Base-by-base conservation (phyloP, 2,797 vertebrate species). In the Lateolabrax maculatus region DNA sequence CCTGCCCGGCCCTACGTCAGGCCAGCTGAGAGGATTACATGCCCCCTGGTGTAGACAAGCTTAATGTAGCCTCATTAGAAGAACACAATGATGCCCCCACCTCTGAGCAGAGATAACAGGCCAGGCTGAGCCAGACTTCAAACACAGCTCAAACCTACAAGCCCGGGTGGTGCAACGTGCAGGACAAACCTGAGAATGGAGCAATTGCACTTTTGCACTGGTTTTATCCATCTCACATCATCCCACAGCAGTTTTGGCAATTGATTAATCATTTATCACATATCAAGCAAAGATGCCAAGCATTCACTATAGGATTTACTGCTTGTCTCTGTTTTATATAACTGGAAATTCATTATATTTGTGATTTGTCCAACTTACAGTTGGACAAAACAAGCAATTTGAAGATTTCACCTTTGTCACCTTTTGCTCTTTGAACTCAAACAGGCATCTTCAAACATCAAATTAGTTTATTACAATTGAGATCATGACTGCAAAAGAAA, bases 51-150 rank as follows among this genome's bases (percentile, higher is more conserved):
- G 92, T 87, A 90, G 89, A 89, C 78, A 46, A 89, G 94, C 94
- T 95, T 97, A 95, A 96, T 95, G 93, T 92, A 63, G 90, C 92
- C 92, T 96, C 94, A 96, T 96, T 94, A 96, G 94, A 89, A 74
- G 89, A 94, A 87, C 93, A 96, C 95, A 96, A 95, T 93, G 91
- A 94, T 80, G 83, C 77, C 0, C 82, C 83, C 93, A 92, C 95
- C 95, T 93, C 90, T 90, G 77, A 90, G 90, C 66, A 64, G 41
- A 91, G 93, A 92, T 93, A 94, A 93, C 76, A 88, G 73, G 57
- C 72, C 37, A 2, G 49, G 61, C 79, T 85, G 77, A 87, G 81
- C 52, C 80, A 86, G 87, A 93, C 88, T 90, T 93, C 86, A 92
- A 91, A 90, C 88, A 76, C 67, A 63, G 37, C 68, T 73, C 72